Percentiles rank a stretch among this genome's conserved stretches.
Conservation (phyloP, 2,113 vertebrate species). For the Aythya baeri region DNA sequence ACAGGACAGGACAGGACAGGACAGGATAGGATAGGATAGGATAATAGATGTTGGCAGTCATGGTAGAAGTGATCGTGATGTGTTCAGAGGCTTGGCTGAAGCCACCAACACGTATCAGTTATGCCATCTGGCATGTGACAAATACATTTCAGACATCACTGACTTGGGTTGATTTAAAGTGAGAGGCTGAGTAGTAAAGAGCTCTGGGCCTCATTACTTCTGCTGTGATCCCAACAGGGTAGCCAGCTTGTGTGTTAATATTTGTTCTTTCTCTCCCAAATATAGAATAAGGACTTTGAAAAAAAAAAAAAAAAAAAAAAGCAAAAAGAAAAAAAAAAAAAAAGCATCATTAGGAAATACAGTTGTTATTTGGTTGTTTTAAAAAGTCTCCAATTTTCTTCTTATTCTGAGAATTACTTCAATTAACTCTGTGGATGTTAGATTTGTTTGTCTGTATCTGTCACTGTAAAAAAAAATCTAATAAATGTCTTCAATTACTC, state of each 20-base stretch:
- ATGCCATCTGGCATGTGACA: conserved; percentile 25
- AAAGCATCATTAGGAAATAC: background rate
- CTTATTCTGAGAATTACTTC: background rate
- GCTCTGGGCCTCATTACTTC: background rate
- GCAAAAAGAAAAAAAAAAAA: background rate
- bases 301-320: background rate
- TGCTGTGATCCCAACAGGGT: background rate
- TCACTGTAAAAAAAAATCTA: conserved; percentile 6
- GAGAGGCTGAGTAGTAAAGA: background rate
- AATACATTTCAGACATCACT: conserved; percentile 14
- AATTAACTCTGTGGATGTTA: background rate
- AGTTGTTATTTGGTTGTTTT: background rate
- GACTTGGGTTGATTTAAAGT: background rate
- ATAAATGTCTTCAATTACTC: conserved; percentile 27
- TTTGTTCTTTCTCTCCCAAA: background rate
- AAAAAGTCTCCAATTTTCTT: conserved; percentile 1
- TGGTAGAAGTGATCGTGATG: background rate
- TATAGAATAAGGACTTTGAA: background rate
- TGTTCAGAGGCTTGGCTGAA: conserved; percentile 27
- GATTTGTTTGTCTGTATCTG: conserved; percentile 19
- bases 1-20: background rate
- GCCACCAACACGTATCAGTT: background rate
- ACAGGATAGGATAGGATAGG: background rate
- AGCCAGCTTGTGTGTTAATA: background rate
- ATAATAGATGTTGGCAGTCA: background rate